Percentiles rank a stretch among this genome's conserved stretches.
These are phyloP conservation scores for Acyrthosiphon pisum DNA, from an alignment of 1,140 invertebrate genomes.

Conservation along the genomic window DNA sequence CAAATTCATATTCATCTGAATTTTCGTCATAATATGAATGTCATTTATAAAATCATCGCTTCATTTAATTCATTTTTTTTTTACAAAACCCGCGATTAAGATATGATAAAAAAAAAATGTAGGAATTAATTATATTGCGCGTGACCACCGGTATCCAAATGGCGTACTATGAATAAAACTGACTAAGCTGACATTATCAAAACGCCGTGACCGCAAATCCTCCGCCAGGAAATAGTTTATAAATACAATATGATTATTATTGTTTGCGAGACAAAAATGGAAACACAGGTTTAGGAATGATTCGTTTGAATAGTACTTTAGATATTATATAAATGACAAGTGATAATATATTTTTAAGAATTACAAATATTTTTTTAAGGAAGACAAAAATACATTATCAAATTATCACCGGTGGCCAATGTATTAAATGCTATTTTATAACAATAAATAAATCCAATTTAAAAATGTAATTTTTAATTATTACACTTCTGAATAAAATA, in stretches of 20 bases:
- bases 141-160: not conserved
- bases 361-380: not conserved
- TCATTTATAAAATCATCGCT: not conserved
- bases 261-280: not conserved
- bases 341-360: not conserved
- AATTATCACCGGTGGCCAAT: not conserved
- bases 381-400: not conserved
- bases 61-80: not conserved
- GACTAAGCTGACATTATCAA: not conserved
- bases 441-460: not conserved
- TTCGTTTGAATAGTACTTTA: not conserved
- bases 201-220: not conserved
- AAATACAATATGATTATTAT: not conserved
- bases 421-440: not conserved
- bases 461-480: not conserved
- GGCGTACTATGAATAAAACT: not conserved
- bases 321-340: not conserved
- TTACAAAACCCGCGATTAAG: not conserved
- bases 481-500: not conserved
- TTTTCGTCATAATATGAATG: not conserved
- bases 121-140: not conserved
- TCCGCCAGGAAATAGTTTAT: not conserved
- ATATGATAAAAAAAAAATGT: not conserved
- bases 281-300: not conserved
- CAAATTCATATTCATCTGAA: not conserved